Conservation (phyloP, 2,888 invertebrate genomes). For the Dilophus febrilis region DNA sequence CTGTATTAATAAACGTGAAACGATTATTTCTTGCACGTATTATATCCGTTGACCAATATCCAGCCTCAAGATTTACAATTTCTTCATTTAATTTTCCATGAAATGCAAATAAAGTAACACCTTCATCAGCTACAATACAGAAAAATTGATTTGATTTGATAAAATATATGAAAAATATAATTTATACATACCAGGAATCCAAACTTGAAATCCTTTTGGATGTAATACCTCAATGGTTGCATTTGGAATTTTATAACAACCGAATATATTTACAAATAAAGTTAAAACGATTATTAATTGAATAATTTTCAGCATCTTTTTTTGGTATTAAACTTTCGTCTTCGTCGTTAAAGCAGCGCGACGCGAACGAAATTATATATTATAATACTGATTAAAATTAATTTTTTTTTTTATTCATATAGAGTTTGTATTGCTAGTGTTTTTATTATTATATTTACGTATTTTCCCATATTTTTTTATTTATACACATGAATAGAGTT, state of each 20-base stretch:
- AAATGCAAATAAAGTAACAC: slow-evolving; percentile 53
- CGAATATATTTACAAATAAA: too few species aligned
- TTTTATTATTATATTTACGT: too few species aligned
- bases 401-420: too few species aligned
- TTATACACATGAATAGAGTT: too few species aligned
- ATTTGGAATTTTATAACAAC: slow-evolving; percentile 27
- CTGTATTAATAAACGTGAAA: slow-evolving; percentile 48
- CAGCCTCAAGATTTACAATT: slow-evolving; percentile 51
- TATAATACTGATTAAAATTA: too few species aligned
- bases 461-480: too few species aligned
- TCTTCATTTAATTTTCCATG: slow-evolving; percentile 59
- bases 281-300: too few species aligned
- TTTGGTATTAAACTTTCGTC: too few species aligned
- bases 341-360: too few species aligned
- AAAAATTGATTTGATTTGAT: not conserved
- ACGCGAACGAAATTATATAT: too few species aligned
- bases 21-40: slow-evolving; percentile 39
- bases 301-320: too few species aligned
- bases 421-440: too few species aligned
- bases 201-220: slow-evolving; percentile 35
- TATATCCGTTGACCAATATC: slow-evolving; percentile 47
- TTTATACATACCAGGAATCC: slow-evolving; percentile 29
- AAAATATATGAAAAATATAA: not conserved
- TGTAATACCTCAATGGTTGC: slow-evolving; percentile 31
- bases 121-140: slow-evolving; percentile 31